Conservation (phyloP, 2,113 vertebrate genomes). For the Laticauda colubrina region DNA sequence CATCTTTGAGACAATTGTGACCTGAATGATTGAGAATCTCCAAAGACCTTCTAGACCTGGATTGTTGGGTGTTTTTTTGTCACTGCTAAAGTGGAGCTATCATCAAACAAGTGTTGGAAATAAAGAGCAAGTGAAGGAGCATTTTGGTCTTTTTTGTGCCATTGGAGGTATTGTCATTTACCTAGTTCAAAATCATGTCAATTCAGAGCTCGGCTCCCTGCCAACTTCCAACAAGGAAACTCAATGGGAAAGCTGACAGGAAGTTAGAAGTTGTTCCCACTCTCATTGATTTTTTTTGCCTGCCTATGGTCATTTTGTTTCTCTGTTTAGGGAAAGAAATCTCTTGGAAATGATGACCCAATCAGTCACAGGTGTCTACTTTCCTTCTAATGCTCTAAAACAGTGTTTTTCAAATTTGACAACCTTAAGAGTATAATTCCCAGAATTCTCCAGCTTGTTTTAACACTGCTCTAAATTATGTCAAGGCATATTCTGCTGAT, state of each 20-base stretch:
- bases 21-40: not conserved
- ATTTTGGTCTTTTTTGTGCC: not conserved
- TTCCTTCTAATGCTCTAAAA: constrained; percentile 12
- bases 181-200: not conserved
- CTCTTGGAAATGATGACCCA: not conserved
- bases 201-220: not conserved
- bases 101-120: not conserved
- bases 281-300: not conserved
- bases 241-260: not conserved
- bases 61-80: not conserved
- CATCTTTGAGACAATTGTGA: not conserved
- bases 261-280: not conserved
- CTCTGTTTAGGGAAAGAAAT: not conserved
- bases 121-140: not conserved
- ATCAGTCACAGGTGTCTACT: not conserved
- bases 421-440: not conserved
- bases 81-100: not conserved
- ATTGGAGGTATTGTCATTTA: not conserved
- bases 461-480: constrained; percentile 3
- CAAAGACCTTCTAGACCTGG: not conserved
- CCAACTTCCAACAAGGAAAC: not conserved
- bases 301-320: not conserved
- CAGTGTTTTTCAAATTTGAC: not conserved
- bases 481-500: constrained; percentile 22
- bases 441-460: not conserved